These are phyloP conservation scores for Phoenicopterus ruber DNA, from an alignment of 2,113 vertebrate species.

Conservation along the genomic window DNA sequence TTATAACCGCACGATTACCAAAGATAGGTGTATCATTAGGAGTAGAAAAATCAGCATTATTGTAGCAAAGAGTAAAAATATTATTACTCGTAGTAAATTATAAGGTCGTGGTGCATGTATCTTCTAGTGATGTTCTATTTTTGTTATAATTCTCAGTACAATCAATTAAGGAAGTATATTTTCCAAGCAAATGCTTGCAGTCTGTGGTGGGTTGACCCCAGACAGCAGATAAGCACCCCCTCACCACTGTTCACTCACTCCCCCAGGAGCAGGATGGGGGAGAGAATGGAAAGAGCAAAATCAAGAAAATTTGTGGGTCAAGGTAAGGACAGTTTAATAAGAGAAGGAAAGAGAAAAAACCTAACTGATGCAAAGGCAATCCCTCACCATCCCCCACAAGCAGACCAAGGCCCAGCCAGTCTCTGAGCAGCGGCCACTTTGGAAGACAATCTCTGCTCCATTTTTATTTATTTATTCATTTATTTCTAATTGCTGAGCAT, in stretches of 20 bases:
- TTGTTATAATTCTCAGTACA: not conserved
- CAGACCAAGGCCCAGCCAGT: not conserved
- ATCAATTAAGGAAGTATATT: not conserved
- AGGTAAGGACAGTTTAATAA: not conserved
- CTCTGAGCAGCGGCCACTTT: not conserved
- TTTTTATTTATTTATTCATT: too few relatives aligned
- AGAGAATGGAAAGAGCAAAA: not conserved
- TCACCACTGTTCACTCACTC: not conserved
- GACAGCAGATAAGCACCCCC: not conserved
- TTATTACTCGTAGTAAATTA: not conserved
- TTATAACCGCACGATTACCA: not conserved
- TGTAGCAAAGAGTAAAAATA: not conserved
- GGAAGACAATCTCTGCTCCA: not conserved
- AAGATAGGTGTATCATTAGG: not conserved
- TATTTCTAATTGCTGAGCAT: not conserved
- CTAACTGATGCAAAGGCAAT: not conserved
- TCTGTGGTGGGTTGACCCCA: not conserved
- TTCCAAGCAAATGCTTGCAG: not conserved
- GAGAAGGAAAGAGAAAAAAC: not conserved
- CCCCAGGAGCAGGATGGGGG: not conserved
- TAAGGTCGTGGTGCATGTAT: rapidly evolving
- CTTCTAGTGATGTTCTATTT: not conserved
- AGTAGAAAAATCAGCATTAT: not conserved
- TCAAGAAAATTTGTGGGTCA: not conserved
- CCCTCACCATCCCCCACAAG: not conserved